These are phyloP conservation scores for Atractosteus spatula DNA, from an alignment of 2,113 vertebrate genomes.

Conservation along the genomic window DNA sequence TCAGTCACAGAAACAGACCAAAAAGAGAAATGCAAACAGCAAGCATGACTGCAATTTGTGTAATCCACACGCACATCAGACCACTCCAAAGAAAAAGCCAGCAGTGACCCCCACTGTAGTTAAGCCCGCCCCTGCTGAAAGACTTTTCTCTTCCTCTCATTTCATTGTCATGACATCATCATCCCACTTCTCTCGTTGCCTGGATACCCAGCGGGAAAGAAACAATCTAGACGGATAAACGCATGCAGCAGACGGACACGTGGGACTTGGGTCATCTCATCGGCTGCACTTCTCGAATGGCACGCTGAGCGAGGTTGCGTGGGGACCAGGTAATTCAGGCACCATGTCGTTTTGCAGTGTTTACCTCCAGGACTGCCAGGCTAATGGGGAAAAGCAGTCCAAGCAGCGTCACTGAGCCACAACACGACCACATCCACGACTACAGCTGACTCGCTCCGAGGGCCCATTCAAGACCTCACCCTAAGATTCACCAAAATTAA, in stretches of 20 bases:
- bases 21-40: not conserved
- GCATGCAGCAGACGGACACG: not conserved
- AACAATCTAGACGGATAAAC: not conserved
- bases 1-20: not conserved
- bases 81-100: not conserved
- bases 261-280: not conserved
- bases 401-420: too few species aligned
- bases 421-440: too few species aligned
- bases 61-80: slow-evolving; percentile 3
- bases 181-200: not conserved
- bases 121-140: not conserved
- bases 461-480: too few species aligned
- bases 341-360: too few species aligned
- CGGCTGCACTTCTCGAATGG: not conserved
- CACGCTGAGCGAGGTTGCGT: too few species aligned
- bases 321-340: too few species aligned
- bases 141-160: slow-evolving; percentile 7
- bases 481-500: too few species aligned
- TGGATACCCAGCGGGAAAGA: slow-evolving; percentile 4
- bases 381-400: too few species aligned
- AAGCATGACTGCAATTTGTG: slow-evolving; percentile 3
- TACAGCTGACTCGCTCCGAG: too few species aligned
- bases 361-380: too few species aligned
- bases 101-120: not conserved
- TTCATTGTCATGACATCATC: slow-evolving; percentile 15